Conservation (phyloP, 2,888 invertebrate species). For the Drosophila meridiana region DNA sequence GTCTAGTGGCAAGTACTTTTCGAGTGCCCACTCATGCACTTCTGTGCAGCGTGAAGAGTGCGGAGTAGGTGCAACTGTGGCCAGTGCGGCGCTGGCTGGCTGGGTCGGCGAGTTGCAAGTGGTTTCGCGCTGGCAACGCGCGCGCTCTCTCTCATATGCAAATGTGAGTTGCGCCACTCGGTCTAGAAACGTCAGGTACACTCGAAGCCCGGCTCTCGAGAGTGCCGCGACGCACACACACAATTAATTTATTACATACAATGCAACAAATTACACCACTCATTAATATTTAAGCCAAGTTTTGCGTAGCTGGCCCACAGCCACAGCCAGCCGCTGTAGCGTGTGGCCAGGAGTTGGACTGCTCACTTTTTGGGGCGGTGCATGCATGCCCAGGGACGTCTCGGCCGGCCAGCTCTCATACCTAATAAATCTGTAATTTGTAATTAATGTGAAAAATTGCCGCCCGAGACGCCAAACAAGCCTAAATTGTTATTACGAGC, state of each 20-base stretch:
- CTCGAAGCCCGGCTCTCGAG: slow-evolving; percentile 37
- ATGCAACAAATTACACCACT: slow-evolving; percentile 81
- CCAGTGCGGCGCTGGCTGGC: slow-evolving; percentile 15
- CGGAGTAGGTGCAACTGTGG: slow-evolving; percentile 36
- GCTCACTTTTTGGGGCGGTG: slow-evolving; percentile 36
- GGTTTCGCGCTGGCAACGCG: slow-evolving; percentile 23
- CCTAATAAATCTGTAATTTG: slow-evolving; percentile 82
- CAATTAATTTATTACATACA: slow-evolving; percentile 81
- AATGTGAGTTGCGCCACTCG: slow-evolving; percentile 62
- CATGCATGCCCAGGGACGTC: slow-evolving; percentile 44
- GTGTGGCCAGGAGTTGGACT: slow-evolving; percentile 39
- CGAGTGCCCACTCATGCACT: slow-evolving; percentile 81
- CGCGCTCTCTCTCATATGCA: slow-evolving; percentile 59
- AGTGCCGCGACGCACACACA: slow-evolving; percentile 65
- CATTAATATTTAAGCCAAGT: slow-evolving; percentile 81
- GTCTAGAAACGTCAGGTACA: slow-evolving; percentile 57
- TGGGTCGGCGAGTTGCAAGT: slow-evolving; percentile 74
- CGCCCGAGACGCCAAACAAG: slow-evolving; percentile 77
- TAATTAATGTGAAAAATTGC: slow-evolving; percentile 83
- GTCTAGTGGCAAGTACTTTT: slow-evolving; percentile 82
- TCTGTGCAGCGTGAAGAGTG: slow-evolving; percentile 52
- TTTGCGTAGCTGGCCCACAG: slow-evolving; percentile 49
- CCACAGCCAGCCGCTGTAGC: slow-evolving; percentile 21
- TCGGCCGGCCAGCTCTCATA: slow-evolving; percentile 50
- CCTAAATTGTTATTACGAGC: slow-evolving; percentile 76